phyloP scores from a whole-genome alignment of 2,888 invertebrate species.

The Arge pagana region DNA sequence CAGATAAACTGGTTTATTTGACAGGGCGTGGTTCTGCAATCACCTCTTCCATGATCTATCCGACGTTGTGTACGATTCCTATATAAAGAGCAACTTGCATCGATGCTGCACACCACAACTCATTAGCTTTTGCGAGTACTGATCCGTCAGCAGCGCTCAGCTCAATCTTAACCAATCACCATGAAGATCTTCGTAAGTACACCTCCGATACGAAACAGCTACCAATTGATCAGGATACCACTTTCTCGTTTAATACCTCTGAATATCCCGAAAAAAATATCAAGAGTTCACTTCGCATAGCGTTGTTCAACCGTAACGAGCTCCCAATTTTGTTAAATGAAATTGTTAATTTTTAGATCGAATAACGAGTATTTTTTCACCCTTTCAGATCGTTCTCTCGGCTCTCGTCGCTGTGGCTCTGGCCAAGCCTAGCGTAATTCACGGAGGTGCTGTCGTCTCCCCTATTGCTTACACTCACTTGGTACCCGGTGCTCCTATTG shows the following conservation, averaged over 20 bases:
- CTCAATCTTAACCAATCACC: constrained; percentile 32
- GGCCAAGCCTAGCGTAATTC: constrained; percentile 34
- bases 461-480: constrained; percentile 15
- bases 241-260: too few relatives aligned
- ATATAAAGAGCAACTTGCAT: constrained; percentile 39
- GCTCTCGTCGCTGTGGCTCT: constrained; percentile 37
- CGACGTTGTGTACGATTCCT: constrained; percentile 26
- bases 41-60: background rate
- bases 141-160: constrained; percentile 41
- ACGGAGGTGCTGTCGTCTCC: constrained; percentile 3
- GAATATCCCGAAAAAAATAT: background rate
- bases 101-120: constrained; percentile 32
- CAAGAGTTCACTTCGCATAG: background rate
- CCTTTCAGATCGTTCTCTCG: constrained; percentile 34
- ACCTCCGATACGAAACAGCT: too few relatives aligned
- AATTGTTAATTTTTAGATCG: background rate
- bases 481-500: constrained; percentile 8
- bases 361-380: too few relatives aligned
- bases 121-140: constrained; percentile 48
- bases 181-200: constrained; percentile 47
- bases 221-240: too few relatives aligned
- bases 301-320: background rate
- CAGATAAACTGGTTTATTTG: constrained; percentile 36
- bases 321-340: background rate
- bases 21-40: constrained; percentile 37